phyloP scores from a whole-genome alignment of 1,140 invertebrate species.

The Heliconius eleuchia region DNA sequence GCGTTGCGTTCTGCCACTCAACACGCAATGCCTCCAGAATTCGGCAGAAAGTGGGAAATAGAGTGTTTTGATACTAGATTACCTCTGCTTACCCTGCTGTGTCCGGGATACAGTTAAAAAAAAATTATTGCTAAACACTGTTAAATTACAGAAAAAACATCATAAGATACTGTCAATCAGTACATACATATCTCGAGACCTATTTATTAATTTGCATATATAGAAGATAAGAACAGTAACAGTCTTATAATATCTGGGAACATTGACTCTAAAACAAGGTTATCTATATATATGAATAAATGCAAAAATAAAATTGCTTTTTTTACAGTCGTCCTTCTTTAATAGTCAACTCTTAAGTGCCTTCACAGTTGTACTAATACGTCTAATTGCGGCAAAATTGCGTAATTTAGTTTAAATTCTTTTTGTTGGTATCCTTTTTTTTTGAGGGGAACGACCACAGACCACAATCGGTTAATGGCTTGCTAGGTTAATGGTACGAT shows the following conservation, averaged over 20 bases:
- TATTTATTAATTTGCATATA: conserved; percentile 3
- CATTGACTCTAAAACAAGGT: not conserved
- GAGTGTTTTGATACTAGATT: no score
- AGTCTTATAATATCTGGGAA: not conserved
- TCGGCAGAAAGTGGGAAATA: no score
- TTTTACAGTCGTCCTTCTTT: not conserved
- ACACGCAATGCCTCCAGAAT: no score
- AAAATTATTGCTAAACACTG: no score
- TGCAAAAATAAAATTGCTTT: not conserved
- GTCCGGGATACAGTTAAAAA: no score
- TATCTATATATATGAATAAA: not conserved
- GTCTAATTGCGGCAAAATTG: conserved; percentile 24
- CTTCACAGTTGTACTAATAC: conserved; percentile 6
- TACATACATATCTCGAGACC: not conserved
- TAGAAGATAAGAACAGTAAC: not conserved
- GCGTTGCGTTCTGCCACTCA: no score
- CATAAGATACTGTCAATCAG: no score
- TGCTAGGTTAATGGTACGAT: conserved; percentile 43
- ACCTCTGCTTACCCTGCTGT: no score
- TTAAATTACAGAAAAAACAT: no score
- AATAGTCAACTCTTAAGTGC: not conserved
- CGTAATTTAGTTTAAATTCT: conserved; percentile 18
- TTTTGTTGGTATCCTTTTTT: not conserved
- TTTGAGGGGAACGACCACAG: conserved; percentile 32
- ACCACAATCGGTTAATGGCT: conserved; percentile 32